phyloP scores from a whole-genome alignment of 2,113 vertebrate species.

The Ophiodon elongatus region DNA sequence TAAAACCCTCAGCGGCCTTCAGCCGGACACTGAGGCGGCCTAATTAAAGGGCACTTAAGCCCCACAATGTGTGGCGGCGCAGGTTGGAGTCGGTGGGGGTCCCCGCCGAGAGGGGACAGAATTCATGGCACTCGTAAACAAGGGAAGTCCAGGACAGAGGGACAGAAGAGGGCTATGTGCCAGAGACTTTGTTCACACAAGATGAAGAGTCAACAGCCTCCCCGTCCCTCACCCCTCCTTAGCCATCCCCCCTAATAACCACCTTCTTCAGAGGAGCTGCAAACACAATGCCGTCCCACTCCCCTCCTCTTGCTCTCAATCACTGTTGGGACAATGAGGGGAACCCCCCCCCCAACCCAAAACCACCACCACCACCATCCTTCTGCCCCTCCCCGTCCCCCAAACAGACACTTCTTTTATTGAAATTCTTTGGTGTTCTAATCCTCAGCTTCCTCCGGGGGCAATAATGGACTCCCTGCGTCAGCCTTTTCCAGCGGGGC shows the following conservation, averaged over 20 bases:
- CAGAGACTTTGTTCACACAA: conserved; percentile 87
- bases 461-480: conserved; percentile 87
- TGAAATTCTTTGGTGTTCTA: conserved; percentile 89
- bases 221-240: conserved; percentile 80
- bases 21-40: conserved; percentile 84
- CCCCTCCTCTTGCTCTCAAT: conserved; percentile 87
- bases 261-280: conserved; percentile 79
- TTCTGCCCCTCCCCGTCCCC: conserved; percentile 81
- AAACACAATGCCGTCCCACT: conserved; percentile 84
- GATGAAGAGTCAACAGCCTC: conserved; percentile 89
- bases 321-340: conserved; percentile 85
- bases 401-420: conserved; percentile 90
- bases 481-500: conserved; percentile 86
- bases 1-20: conserved; percentile 73
- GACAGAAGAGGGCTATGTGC: conserved; percentile 78
- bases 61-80: conserved; percentile 81
- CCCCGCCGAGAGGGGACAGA: conserved; percentile 70
- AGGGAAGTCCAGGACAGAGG: conserved; percentile 74
- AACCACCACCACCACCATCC: conserved; percentile 62
- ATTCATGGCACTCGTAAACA: conserved; percentile 86
- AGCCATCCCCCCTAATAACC: conserved; percentile 81
- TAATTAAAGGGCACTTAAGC: conserved; percentile 90
- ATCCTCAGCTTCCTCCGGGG: conserved; percentile 88
- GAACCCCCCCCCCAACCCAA: conserved; percentile 51
- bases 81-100: conserved; percentile 80